A percentile compares a stretch with the other conserved stretches of the same genome.
phyloP scores from a whole-genome alignment of 30 jellyfish, hydroid and myxozoan genomes.

The Chrysaora quinquecirrha region DNA sequence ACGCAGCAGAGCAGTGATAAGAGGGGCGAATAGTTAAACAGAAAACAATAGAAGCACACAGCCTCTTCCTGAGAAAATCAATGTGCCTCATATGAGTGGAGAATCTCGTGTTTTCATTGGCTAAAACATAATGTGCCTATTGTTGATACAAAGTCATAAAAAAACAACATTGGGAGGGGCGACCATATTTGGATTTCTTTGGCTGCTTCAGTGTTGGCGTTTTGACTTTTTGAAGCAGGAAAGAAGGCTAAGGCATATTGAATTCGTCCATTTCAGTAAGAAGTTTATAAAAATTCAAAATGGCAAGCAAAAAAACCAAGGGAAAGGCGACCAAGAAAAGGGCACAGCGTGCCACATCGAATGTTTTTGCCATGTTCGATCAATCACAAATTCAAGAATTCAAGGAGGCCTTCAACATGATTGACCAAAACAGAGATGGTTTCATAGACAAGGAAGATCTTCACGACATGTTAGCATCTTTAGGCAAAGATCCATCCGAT shows the following conservation, averaged over 20 bases:
- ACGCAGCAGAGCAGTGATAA: not conserved
- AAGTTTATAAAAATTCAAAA: conserved; percentile 7
- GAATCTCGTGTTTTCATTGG: not conserved
- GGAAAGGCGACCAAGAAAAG: conserved; percentile 91
- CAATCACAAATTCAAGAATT: conserved; percentile 99
- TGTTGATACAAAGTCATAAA: not conserved
- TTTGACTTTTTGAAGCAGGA: not conserved
- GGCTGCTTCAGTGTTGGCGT: not conserved
- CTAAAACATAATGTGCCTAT: not conserved
- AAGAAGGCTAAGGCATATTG: not conserved
- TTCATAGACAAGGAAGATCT: conserved; percentile 99
- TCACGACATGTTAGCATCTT: conserved; percentile 96
- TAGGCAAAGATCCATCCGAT: conserved; percentile 98
- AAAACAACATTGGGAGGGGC: conserved; percentile 69
- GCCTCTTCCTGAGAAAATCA: not conserved
- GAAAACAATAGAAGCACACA: not conserved
- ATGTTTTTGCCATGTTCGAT: conserved; percentile 99
- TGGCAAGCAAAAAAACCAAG: conserved; percentile 93
- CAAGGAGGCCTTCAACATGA: conserved; percentile 99
- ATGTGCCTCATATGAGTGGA: not conserved
- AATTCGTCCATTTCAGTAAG: not conserved
- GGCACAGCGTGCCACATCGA: conserved; percentile 99
- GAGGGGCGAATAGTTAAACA: not conserved
- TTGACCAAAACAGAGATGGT: conserved; percentile 99
- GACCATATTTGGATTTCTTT: conserved; percentile 63